Conservation (phyloP, 2,888 invertebrate genomes). For the Pseudococcus jackbeardsleyi region DNA sequence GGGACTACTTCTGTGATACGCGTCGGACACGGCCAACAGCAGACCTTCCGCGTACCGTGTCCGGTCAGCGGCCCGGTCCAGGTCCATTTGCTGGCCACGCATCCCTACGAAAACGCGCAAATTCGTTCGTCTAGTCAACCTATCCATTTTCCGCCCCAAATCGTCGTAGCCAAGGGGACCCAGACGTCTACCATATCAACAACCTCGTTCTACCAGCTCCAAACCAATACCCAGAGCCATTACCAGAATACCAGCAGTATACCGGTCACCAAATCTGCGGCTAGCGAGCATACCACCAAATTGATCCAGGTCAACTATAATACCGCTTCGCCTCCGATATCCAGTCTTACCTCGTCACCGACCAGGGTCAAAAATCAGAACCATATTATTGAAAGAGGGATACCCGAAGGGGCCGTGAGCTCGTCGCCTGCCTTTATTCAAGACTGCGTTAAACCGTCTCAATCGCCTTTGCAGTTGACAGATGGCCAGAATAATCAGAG, state of each 20-base stretch:
- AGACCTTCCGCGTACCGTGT: conserved; percentile 72
- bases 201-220: conserved; percentile 67
- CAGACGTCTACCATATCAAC: conserved; percentile 68
- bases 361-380: conserved; percentile 53
- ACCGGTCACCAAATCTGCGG: neutral
- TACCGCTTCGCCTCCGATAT: conserved; percentile 46
- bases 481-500: neutral
- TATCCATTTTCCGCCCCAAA: conserved; percentile 66
- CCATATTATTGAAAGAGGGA: conserved; percentile 55
- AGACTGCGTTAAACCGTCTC: conserved; percentile 51
- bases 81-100: conserved; percentile 70
- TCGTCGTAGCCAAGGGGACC: conserved; percentile 68
- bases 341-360: conserved; percentile 59
- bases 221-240: conserved; percentile 59
- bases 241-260: conserved; percentile 21
- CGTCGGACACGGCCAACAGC: conserved; percentile 69
- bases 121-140: conserved; percentile 63
- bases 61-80: conserved; percentile 71
- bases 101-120: conserved; percentile 71
- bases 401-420: conserved; percentile 63
- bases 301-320: conserved; percentile 54
- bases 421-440: conserved; percentile 49
- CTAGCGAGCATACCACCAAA: conserved; percentile 56
- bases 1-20: conserved; percentile 67
- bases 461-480: neutral